Base-by-base conservation (phyloP, 2,797 vertebrate genomes). In the Paguma larvata region DNA sequence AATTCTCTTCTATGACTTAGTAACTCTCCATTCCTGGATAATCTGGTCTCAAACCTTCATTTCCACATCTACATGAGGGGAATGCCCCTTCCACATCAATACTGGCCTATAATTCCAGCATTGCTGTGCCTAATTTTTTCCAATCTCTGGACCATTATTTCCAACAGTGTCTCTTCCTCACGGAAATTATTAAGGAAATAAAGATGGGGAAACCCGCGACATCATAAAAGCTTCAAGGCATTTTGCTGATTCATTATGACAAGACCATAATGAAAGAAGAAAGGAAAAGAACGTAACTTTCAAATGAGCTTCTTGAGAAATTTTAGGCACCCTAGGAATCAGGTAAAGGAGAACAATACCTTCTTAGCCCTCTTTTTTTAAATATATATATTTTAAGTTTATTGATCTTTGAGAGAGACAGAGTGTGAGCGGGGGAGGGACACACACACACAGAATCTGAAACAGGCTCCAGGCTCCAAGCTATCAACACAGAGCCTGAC, bases 231-330 rank as follows among this genome's bases (percentile, higher is more conserved):
- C 12, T 32, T 48, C 23, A 46, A 72, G 18, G 9, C 32, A n/a
- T 85, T 67, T 48, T 72, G 19, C 34, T 87, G 16, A n/a, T 34
- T 91, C 34, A 84, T 82, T 18, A 82, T 46, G 11, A 92, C 15
- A 65, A 94, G 59, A 84, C 15, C 11, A 30, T 8, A 93, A 59
- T 83, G 27, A 77, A 97, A 79, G n/a, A 92, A 32, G 65, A 79
- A 68, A 80, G 83, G 8, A 63, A 96, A 94, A 79, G 41, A 46
- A 44, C 6, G 10, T 72, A 53, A 79, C 5, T 93, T 88, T 89
- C 59, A 96, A 84, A 34, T 2, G 4, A 72, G 12, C 25, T 72
- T 86, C 15, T 11, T 80, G 73, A 93, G 79, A 78, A 56, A 80
- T 63, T 91, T 92, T n/a, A 95, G 79, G 82, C 3, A 53, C 3